Base-by-base conservation (phyloP, 1,140 invertebrate genomes). In the Apolygus lucorum region DNA sequence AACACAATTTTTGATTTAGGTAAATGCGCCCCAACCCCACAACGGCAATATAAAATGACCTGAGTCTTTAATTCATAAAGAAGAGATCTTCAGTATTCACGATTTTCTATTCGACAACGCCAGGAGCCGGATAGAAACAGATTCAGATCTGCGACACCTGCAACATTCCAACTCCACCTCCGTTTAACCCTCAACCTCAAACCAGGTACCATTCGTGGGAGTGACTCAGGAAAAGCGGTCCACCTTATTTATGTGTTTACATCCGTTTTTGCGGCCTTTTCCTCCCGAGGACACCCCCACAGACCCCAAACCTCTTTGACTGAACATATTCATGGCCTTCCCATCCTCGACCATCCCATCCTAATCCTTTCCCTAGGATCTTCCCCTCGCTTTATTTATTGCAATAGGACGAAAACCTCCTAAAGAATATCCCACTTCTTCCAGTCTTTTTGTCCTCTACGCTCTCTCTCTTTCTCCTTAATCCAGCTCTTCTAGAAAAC, bases 181-280 rank as follows among this genome's bases (percentile, higher is more conserved):
- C n/a, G n/a, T n/a, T n/a, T n/a, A n/a, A n/a, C n/a, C n/a, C n/a
- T n/a, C n/a, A n/a, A n/a, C n/a, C n/a, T n/a, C n/a, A n/a, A n/a
- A n/a, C n/a, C n/a, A n/a, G n/a, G n/a, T n/a, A n/a, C n/a, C n/a
- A n/a, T n/a, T n/a, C n/a, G n/a, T n/a, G n/a, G n/a, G n/a, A n/a
- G n/a, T n/a, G n/a, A n/a, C n/a, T n/a, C n/a, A 59, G 22, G 22
- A 59, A 22, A 59, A 22, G 22, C 22, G 11, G 22, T 59, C 54
- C 54, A 59, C 54, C 54, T 59, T 59, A 59, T 59, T 59, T 59
- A 59, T 59, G 54, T 59, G 54, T 59, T 59, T 59, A 59, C 54
- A 59, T 59, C 54, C 54, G 54, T 59, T 59, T 59, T 59, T 59
- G 54, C 54, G 54, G 22, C 54, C 54, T 13, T 59, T 59, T 59